Evolutionary conservation across 2,797 vertebrate species (phyloP).

Genomic region (Sebastes kiyomatsui): DNA sequence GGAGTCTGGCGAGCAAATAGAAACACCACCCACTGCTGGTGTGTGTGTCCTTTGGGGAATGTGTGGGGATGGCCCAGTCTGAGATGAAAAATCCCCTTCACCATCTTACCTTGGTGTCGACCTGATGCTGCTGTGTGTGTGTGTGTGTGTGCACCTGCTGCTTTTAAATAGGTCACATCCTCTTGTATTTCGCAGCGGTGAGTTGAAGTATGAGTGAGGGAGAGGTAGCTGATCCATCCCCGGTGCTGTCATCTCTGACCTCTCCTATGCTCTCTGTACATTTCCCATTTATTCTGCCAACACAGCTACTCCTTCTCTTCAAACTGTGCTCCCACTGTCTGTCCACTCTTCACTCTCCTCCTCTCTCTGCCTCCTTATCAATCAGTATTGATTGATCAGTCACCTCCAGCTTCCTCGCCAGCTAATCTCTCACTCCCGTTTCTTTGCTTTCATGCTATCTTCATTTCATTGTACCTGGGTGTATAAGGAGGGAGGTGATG

Average conservation of each 20-base stretch:
- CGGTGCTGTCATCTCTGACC: slow-evolving; percentile 24
- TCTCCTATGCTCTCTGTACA: background rate
- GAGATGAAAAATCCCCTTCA: slow-evolving; percentile 61
- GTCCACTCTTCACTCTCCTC: background rate
- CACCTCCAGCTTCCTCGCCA: background rate
- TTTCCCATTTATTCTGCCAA: slow-evolving; percentile 25
- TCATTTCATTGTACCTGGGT: slow-evolving; percentile 19
- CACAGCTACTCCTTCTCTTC: slow-evolving; percentile 11
- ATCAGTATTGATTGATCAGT: slow-evolving; percentile 18
- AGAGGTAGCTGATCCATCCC: slow-evolving; percentile 37
- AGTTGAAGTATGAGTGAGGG: slow-evolving; percentile 26
- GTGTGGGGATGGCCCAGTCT: slow-evolving; percentile 59
- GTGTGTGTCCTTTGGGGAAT: slow-evolving; percentile 46
- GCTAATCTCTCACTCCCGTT: slow-evolving; percentile 25
- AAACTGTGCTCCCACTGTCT: background rate
- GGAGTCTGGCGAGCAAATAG: slow-evolving; percentile 42
- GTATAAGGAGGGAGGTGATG: slow-evolving; percentile 9
- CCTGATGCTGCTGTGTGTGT: background rate
- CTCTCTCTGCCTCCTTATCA: background rate
- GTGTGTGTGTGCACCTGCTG: background rate
- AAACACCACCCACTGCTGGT: slow-evolving; percentile 47
- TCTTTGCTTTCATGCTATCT: slow-evolving; percentile 15
- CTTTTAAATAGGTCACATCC: slow-evolving; percentile 77
- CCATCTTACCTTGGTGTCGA: slow-evolving; percentile 13
- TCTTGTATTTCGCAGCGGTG: slow-evolving; percentile 18